Conservation (phyloP, 2,888 invertebrate species). For the Hydrotaea cyrtoneurina region DNA sequence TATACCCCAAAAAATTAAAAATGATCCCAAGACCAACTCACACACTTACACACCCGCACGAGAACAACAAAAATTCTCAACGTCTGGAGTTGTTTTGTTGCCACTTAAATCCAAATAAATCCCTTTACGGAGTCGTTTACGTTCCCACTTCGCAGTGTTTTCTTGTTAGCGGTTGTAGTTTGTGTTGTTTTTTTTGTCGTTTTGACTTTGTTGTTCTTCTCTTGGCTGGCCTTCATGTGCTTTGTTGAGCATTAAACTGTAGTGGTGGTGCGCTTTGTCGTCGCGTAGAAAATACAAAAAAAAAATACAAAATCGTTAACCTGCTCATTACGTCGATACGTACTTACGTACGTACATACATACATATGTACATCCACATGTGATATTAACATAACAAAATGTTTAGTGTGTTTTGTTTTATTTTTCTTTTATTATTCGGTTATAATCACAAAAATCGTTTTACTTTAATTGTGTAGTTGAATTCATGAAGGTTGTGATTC, state of each 20-base stretch:
- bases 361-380: no score
- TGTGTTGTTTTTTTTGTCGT: background rate
- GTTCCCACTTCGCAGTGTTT: constrained; percentile 5
- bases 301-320: background rate
- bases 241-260: constrained; percentile 34
- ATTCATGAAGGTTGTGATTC: constrained; percentile 51
- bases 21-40: no score
- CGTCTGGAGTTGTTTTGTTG: constrained; percentile 4
- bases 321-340: background rate
- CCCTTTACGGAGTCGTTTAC: background rate
- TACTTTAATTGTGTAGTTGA: constrained; percentile 17
- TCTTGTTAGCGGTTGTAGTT: background rate
- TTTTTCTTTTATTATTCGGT: constrained; percentile 9
- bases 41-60: no score
- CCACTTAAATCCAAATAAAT: constrained; percentile 25
- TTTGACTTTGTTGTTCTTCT: background rate
- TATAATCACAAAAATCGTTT: background rate
- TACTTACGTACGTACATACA: background rate
- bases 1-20: constrained; percentile 23
- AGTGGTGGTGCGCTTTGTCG: background rate
- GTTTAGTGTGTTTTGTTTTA: constrained; percentile 12
- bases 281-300: background rate
- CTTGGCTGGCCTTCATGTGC: constrained; percentile 42
- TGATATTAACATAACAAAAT: constrained; percentile 1
- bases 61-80: background rate